Evolutionary conservation across 2,888 invertebrate species (phyloP), one percentile per base, ranked within the genome.

Genomic region (Agrotis exclamationis): DNA sequence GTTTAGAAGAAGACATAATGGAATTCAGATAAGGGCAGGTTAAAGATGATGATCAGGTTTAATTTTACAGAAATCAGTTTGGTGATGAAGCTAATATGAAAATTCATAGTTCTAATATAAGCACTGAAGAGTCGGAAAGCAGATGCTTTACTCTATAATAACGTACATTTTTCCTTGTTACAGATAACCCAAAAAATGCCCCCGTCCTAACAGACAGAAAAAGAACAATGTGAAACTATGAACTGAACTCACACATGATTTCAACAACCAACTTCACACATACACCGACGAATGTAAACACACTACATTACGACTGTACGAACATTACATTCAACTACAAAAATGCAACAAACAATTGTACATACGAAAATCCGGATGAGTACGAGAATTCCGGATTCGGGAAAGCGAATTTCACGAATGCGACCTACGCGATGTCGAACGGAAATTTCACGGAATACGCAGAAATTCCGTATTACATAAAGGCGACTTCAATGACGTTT

Each of bases 401-500:
- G 39, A 86, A 87, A 70, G 45, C 90, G 59, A 89, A 88, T 78
- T 82, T 86, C 71, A 65, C 86, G 70, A 92, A 92, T 71, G 65
- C 89, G 39, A 76, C 90, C 54, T 90, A 89, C 85, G 90, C 88
- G 69, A 89, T 90, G 87, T 82, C 91, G 84, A 90, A 87, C 73
- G 88, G 88, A 20, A 95, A 93, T 82, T 94, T 91, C 76, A 93
- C 94, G 70, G 95, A 95, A 63, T 96, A 95, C 86, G 96, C 97
- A 76, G 96, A 97, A 87, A 97, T 99, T 88, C 99, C 99, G 83
- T 96, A 97, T 89, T 99, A 99, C 96, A 98, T 99, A 92, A 97
- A 98, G 84, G 97, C 98, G 66, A 98, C 98, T 2, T 99, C 99
- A 14, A 99, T 99, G 97, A 97, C 98, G 33, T 97, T 99, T 87